These are phyloP conservation scores for Vollenhovia emeryi DNA, from an alignment of 1,140 invertebrate genomes.

Conservation along the genomic window DNA sequence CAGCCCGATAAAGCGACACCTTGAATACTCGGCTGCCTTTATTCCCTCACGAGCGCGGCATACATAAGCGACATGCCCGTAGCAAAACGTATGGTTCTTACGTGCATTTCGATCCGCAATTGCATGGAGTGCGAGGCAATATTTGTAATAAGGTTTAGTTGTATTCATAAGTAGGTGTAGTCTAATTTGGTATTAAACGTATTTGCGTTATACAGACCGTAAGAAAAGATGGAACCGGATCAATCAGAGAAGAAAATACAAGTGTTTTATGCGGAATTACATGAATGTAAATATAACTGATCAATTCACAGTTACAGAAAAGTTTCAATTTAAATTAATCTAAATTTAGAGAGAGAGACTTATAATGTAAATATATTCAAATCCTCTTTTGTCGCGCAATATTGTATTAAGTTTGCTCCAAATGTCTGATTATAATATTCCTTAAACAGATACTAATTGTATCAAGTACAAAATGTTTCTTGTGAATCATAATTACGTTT, in stretches of 20 bases:
- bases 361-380: neutral
- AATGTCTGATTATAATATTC: neutral
- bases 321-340: neutral
- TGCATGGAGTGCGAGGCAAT: neutral
- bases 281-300: neutral
- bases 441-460: neutral
- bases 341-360: neutral
- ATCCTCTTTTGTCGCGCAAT: neutral
- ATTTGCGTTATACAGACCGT: neutral
- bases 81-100: neutral
- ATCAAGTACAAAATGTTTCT: neutral
- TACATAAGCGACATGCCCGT: conserved; percentile 20
- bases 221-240: too few relatives aligned
- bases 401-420: neutral
- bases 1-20: conserved; percentile 44
- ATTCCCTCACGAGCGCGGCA: conserved; percentile 46
- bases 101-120: conserved; percentile 3
- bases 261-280: neutral
- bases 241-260: neutral
- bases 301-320: neutral
- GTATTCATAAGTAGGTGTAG: neutral
- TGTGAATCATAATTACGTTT: neutral
- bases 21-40: conserved; percentile 8
- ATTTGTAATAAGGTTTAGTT: neutral
- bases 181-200: neutral